These are phyloP conservation scores for Fistularia commersonii DNA, from an alignment of 2,797 vertebrate species.

Conservation along the genomic window DNA sequence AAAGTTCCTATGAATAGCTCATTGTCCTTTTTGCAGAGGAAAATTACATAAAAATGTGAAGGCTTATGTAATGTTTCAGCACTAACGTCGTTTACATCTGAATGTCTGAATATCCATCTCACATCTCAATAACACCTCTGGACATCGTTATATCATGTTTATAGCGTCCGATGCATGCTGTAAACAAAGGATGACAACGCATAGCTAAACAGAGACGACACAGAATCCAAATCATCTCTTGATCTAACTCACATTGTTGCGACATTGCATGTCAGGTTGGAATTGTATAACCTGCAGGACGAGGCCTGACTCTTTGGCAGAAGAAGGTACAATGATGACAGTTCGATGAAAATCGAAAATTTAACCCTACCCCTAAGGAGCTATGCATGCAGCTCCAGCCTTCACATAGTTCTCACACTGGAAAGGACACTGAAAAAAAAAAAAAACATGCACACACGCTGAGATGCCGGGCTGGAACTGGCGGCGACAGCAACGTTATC, in stretches of 20 bases:
- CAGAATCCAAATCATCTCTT: slow-evolving; percentile 1
- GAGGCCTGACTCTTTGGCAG: slow-evolving; percentile 35
- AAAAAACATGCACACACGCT: too few relatives aligned
- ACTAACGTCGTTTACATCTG: too few relatives aligned
- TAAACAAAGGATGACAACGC: background rate
- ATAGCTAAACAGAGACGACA: too few relatives aligned
- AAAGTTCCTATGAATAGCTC: slow-evolving; percentile 36
- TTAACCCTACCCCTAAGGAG: too few relatives aligned
- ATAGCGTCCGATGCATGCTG: background rate
- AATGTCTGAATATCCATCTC: too few relatives aligned
- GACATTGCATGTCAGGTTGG: slow-evolving; percentile 31
- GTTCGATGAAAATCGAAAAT: background rate
- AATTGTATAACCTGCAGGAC: slow-evolving; percentile 13
- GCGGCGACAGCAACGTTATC: background rate
- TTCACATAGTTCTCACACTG: too few relatives aligned
- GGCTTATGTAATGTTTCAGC: too few relatives aligned
- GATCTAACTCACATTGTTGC: slow-evolving; percentile 27
- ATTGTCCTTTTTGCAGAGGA: slow-evolving; percentile 4
- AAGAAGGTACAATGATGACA: background rate
- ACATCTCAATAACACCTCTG: too few relatives aligned
- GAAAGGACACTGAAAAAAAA: too few relatives aligned
- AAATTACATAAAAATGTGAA: background rate
- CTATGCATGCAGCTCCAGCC: too few relatives aligned
- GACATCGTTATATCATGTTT: too few relatives aligned
- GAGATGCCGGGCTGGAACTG: background rate